Percentiles rank a stretch among this genome's conserved stretches.
These are phyloP conservation scores for Sepiola atlantica DNA, from an alignment of 2,888 invertebrate genomes.

Conservation along the genomic window DNA sequence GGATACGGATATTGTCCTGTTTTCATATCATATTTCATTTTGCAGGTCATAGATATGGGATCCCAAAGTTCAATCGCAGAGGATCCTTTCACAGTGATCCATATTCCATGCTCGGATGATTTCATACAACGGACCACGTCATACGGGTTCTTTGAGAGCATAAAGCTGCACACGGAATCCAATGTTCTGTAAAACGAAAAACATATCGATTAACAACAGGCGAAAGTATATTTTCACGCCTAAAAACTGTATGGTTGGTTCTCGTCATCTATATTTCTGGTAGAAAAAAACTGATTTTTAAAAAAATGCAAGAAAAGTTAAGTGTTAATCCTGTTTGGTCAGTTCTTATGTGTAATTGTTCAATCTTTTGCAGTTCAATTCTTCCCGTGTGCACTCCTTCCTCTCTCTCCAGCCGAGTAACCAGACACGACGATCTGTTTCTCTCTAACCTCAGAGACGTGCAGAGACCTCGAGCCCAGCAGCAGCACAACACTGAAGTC, in stretches of 20 bases:
- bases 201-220: neutral
- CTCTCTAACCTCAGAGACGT: too few species aligned
- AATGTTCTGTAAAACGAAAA: conserved; percentile 70
- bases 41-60: conserved; percentile 73
- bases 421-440: too few species aligned
- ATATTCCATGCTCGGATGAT: conserved; percentile 75
- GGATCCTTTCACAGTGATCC: conserved; percentile 76
- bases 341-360: too few species aligned
- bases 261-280: neutral
- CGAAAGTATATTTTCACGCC: neutral
- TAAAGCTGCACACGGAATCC: conserved; percentile 74
- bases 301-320: too few species aligned
- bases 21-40: conserved; percentile 76
- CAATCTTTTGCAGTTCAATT: too few species aligned
- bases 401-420: too few species aligned
- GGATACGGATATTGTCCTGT: conserved; percentile 68
- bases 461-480: too few species aligned
- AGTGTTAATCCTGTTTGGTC: too few species aligned
- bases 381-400: too few species aligned
- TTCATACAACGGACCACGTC: conserved; percentile 75
- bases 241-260: neutral
- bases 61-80: conserved; percentile 78
- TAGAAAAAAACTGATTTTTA: too few species aligned
- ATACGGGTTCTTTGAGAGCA: conserved; percentile 76
- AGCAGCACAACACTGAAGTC: too few species aligned